Evolutionary conservation across 2,888 invertebrate genomes (phyloP).

Genomic region (Drosophila mercatorum): DNA sequence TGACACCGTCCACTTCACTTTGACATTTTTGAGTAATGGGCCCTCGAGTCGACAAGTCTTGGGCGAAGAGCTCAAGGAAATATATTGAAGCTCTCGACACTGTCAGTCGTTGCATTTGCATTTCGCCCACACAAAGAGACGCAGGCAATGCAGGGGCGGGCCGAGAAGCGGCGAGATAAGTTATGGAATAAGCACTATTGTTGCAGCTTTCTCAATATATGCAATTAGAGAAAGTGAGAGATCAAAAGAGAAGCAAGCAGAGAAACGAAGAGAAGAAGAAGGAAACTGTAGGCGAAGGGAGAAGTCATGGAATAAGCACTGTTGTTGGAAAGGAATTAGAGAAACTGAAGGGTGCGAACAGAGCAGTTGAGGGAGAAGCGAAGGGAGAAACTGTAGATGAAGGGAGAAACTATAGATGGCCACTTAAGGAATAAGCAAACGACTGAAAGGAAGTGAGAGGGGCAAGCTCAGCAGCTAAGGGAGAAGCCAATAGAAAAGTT

Average conservation of each 20-base stretch:
- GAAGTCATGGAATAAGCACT: too few species aligned
- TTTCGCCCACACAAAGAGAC: slow-evolving; percentile 16
- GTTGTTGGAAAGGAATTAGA: too few species aligned
- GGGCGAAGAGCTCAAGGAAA: slow-evolving; percentile 20
- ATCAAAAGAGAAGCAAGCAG: too few species aligned
- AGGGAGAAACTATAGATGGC: too few species aligned
- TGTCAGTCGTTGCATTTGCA: slow-evolving; percentile 38
- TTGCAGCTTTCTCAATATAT: neutral
- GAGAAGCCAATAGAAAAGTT: too few species aligned
- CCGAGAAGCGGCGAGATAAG: slow-evolving; percentile 6
- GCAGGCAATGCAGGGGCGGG: neutral
- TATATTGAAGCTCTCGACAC: slow-evolving; percentile 14
- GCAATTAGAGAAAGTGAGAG: neutral
- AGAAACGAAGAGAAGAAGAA: neutral
- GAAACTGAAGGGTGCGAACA: too few species aligned
- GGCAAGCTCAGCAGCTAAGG: too few species aligned
- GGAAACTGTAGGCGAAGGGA: neutral
- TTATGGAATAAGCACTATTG: neutral
- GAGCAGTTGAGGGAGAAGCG: too few species aligned
- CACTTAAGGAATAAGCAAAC: neutral
- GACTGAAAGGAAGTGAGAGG: too few species aligned
- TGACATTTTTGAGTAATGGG: slow-evolving; percentile 73
- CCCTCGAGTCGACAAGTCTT: slow-evolving; percentile 57
- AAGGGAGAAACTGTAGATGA: neutral
- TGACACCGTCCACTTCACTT: slow-evolving; percentile 25